phyloP scores from a whole-genome alignment of 2,113 vertebrate genomes.

The Nothoprocta pentlandii region DNA sequence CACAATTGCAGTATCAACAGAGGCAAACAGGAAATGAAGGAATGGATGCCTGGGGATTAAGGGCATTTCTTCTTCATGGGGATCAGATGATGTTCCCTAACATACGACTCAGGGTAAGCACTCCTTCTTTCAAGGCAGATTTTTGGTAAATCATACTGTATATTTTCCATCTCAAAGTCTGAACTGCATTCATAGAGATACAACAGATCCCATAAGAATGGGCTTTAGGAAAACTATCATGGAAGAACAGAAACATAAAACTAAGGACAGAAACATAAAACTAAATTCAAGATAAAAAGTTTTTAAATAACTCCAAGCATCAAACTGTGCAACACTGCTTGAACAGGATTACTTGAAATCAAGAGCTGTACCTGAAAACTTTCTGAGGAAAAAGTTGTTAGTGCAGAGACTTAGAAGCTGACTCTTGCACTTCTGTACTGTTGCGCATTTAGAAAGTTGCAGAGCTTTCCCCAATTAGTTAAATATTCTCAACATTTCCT shows the following conservation, averaged over 20 bases:
- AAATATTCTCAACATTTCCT: neutral
- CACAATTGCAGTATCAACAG: neutral
- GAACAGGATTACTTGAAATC: neutral
- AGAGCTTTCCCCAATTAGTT: neutral
- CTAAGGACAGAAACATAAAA: neutral
- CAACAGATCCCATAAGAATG: fast-evolving
- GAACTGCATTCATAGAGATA: neutral
- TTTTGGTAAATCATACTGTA: neutral
- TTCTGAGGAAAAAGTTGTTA: neutral
- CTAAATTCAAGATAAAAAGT: neutral
- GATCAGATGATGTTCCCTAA: neutral
- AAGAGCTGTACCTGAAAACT: neutral
- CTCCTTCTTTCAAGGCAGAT: neutral
- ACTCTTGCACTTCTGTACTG: neutral
- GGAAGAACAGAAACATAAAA: neutral
- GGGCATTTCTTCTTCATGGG: neutral
- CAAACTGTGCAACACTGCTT: neutral
- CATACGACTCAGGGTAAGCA: neutral
- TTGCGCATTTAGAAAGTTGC: neutral
- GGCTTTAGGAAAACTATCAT: neutral
- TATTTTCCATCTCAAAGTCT: neutral
- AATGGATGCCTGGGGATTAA: neutral
- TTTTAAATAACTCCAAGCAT: neutral
- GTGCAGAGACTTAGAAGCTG: neutral
- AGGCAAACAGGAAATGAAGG: neutral